Base-by-base conservation (phyloP, 2,888 invertebrate genomes). In the Trachelus iudaicus region DNA sequence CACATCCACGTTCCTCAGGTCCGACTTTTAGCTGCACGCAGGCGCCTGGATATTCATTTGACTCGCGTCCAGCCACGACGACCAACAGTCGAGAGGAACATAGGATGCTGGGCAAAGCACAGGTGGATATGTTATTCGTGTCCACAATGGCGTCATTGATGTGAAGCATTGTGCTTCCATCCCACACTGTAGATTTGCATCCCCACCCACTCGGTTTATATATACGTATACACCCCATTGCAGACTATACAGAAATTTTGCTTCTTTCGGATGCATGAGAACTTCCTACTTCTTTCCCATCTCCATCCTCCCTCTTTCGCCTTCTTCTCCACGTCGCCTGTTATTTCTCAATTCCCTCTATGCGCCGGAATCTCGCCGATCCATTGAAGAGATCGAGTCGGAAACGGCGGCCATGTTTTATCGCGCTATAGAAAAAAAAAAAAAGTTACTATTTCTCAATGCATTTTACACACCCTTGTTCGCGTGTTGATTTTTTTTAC, bases 71-170 rank as follows among this genome's bases (percentile, higher is more conserved):
- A 80, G 30, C 23, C 71, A 85, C 81, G 85, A 83, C 85, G 85
- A 85, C 86, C 87, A 85, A 84, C 84, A 81, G 84, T 82, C 83
- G 84, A 79, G 84, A 71, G 71, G 71, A 71, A 84, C 83, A 82
- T 84, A 83, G 82, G 82, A 80, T 82, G 84, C 81, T 85, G 69
- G 31, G 69, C 83, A 85, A 86, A 83, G 85, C 87, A 85, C 87
- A 86, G 87, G 88, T 88, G 87, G 85, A 89, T 87, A 86, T 86
- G 88, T 88, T 89, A 89, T 89, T 88, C 88, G 87, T 88, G 85
- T 89, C 86, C 88, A 89, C 89, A 89, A 89, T 89, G 85, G 88
- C 89, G 86, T 89, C 88, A 89, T 89, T 33, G 56, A 56, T 89
- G 88, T 85, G 86, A 84, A 83, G 87, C 89, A 89, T 89, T 89